Percentiles rank a stretch among this genome's conserved stretches.
Conservation (phyloP, 2,797 vertebrate species). For the Pseudocheirus occidentalis region DNA sequence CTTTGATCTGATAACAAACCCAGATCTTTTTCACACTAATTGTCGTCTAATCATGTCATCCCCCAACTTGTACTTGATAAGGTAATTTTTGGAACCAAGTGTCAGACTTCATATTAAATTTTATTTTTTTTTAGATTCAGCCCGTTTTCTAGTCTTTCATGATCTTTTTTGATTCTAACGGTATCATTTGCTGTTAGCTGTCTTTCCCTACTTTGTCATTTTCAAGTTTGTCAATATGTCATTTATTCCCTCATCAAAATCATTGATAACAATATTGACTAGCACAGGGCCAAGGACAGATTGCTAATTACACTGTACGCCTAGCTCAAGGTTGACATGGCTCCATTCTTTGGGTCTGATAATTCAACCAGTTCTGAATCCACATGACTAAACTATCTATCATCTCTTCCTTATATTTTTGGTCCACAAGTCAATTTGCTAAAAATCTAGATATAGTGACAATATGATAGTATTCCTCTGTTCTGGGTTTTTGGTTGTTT, state of each 20-base stretch:
- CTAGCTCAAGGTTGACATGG: background rate
- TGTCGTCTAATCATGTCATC: background rate
- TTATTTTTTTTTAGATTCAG: background rate
- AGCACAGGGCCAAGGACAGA: background rate
- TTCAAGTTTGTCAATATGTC: background rate
- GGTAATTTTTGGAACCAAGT: background rate
- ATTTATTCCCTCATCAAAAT: background rate
- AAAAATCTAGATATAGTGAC: background rate
- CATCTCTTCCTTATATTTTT: background rate
- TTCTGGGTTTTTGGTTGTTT: background rate
- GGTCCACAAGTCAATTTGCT: background rate
- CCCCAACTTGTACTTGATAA: background rate
- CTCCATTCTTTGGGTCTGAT: background rate
- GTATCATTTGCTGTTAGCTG: background rate
- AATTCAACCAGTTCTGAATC: background rate
- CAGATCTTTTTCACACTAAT: background rate
- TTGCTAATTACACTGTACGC: background rate
- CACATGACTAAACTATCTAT: background rate
- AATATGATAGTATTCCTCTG: background rate
- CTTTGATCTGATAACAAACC: background rate
- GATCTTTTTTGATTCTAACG: background rate
- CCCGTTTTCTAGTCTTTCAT: background rate
- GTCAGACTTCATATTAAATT: background rate
- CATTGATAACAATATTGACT: background rate
- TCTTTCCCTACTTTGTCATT: background rate